Conservation (phyloP, 2,888 invertebrate genomes). For the Tortrix viridana region DNA sequence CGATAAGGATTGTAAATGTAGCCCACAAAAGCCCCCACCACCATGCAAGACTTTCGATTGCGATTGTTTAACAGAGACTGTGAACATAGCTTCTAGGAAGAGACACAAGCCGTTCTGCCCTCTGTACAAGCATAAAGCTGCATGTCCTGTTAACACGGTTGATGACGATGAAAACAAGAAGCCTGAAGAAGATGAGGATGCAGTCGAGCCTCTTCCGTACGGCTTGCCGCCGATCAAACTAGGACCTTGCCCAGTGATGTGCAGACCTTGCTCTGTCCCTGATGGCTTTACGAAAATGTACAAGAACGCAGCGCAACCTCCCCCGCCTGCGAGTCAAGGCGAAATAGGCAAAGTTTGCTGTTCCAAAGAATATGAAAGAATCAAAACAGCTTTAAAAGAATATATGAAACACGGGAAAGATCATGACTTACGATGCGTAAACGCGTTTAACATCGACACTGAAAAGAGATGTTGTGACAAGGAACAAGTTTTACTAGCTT, state of each 20-base stretch:
- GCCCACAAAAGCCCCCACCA: conserved; percentile 66
- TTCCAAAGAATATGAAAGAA: conserved; percentile 75
- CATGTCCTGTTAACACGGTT: conserved; percentile 66
- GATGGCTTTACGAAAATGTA: conserved; percentile 79
- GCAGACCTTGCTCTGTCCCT: conserved; percentile 72
- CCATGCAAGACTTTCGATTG: conserved; percentile 75
- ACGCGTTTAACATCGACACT: conserved; percentile 71
- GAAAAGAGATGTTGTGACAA: conserved; percentile 77
- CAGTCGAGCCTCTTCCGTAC: conserved; percentile 69
- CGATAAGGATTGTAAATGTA: conserved; percentile 72
- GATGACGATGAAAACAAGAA: conserved; percentile 65
- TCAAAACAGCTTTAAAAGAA: conserved; percentile 72
- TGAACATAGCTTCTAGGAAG: conserved; percentile 62
- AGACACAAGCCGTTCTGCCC: conserved; percentile 72
- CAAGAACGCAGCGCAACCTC: conserved; percentile 61
- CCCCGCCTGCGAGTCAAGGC: conserved; percentile 67
- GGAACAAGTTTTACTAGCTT: conserved; percentile 63
- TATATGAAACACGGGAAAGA: conserved; percentile 71
- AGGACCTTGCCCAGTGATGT: conserved; percentile 77
- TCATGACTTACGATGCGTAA: conserved; percentile 69
- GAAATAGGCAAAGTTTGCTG: conserved; percentile 78
- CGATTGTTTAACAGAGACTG: conserved; percentile 63
- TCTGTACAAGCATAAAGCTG: conserved; percentile 66
- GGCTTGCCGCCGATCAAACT: conserved; percentile 74
- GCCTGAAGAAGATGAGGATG: conserved; percentile 69